Evolutionary conservation across 2,797 vertebrate genomes (phyloP).

Genomic region (Tenualosa thibaudeaui): DNA sequence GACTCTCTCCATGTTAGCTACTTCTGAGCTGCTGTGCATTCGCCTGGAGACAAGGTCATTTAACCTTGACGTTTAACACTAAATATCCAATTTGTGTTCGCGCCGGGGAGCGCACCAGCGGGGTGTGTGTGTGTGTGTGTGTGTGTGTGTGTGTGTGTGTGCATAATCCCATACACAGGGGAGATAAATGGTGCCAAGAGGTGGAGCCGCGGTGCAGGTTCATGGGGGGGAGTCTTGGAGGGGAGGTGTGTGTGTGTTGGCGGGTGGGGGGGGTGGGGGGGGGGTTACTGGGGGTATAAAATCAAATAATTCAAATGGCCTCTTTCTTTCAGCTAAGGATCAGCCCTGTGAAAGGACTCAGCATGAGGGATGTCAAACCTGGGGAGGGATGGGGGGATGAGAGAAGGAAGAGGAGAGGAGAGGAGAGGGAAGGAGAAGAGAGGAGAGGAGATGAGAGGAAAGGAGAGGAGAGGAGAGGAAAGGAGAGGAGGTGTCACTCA

Average conservation of each 20-base stretch:
- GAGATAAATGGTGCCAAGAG: constrained; percentile 55
- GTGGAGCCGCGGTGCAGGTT: constrained; percentile 53
- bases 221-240: constrained; percentile 4
- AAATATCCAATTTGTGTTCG: constrained; percentile 64
- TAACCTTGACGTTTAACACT: constrained; percentile 63
- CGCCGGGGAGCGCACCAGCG: constrained; percentile 50
- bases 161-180: constrained; percentile 43
- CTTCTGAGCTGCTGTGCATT: constrained; percentile 47
- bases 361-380: constrained; percentile 52
- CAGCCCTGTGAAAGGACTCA: constrained; percentile 49
- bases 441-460: background rate
- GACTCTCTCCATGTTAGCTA: constrained; percentile 39
- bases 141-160: constrained; percentile 32
- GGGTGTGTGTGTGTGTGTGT: constrained; percentile 42
- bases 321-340: constrained; percentile 48
- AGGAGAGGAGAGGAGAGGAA: background rate
- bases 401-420: background rate
- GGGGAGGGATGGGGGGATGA: background rate
- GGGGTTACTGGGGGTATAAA: constrained; percentile 45
- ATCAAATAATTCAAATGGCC: constrained; percentile 57
- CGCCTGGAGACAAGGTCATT: constrained; percentile 56
- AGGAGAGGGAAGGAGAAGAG: background rate
- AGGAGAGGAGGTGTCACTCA: constrained; percentile 11
- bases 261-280: no score
- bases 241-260: no score